These are phyloP conservation scores for Ictalurus furcatus DNA, from an alignment of 2,113 vertebrate genomes.

Conservation along the genomic window DNA sequence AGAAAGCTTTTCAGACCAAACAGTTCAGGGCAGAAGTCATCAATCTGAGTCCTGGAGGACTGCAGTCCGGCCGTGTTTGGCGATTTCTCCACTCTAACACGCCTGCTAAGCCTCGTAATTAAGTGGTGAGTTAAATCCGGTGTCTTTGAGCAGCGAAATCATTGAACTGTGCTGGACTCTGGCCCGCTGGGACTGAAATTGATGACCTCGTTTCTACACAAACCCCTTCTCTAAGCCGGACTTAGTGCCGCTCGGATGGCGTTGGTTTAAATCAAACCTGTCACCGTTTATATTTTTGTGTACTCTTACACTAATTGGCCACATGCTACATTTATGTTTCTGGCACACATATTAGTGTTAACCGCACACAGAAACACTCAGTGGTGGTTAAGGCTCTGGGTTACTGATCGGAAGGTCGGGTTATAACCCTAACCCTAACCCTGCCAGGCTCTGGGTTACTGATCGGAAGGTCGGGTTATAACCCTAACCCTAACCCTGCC, in stretches of 20 bases:
- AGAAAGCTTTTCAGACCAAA: background rate
- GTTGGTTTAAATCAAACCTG: background rate
- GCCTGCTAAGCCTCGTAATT: background rate
- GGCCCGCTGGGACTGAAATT: background rate
- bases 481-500: too few species aligned
- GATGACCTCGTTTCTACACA: background rate
- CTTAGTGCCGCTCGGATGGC: background rate
- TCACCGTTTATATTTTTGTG: background rate
- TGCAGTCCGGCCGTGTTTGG: background rate
- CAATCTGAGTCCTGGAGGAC: background rate
- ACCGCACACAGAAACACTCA: background rate
- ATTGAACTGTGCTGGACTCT: background rate
- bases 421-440: too few species aligned
- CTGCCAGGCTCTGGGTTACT: too few species aligned
- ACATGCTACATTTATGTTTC: background rate
- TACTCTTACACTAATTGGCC: background rate
- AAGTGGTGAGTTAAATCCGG: background rate
- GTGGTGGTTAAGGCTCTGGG: too few species aligned
- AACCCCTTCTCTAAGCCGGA: background rate
- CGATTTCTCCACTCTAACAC: background rate
- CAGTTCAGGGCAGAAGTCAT: background rate
- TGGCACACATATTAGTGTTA: background rate
- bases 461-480: too few species aligned
- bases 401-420: too few species aligned
- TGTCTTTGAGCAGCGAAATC: background rate